Base-by-base conservation (phyloP, 37 sponge, comb jelly and placozoan species). In the Cliona cf. orientalis region DNA sequence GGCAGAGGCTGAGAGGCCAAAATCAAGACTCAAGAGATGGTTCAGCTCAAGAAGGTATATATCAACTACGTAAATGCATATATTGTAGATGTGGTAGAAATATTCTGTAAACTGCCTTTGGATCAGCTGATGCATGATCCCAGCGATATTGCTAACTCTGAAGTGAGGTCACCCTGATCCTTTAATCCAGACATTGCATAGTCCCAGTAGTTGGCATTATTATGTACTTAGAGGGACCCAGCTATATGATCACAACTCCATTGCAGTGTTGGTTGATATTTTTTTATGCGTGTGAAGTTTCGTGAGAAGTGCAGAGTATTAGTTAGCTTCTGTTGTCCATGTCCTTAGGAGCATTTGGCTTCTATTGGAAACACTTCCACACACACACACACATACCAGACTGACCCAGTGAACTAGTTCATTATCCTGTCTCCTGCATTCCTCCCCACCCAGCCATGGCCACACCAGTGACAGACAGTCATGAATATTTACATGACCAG, bases 21-120 rank as follows among this genome's bases (percentile, higher is more conserved):
- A 29, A 21, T 68, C 77, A 45, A 31, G 78, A 26, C 33, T 75
- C 3, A 57, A 69, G 71, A 22, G 78, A 25, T 68, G 68, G 58
- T 84, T 84, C 32, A 57, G 66, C 39, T 58, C 44, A 1, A 40
- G 75, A 63, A 66, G 75, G 84, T 74, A 56, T 17, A 68, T n/a
- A n/a, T n/a, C n/a, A n/a, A n/a, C n/a, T n/a, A n/a, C n/a, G n/a
- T n/a, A n/a, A n/a, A n/a, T n/a, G n/a, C n/a, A n/a, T n/a, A n/a
- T n/a, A n/a, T n/a, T n/a, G n/a, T n/a, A n/a, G n/a, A n/a, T n/a
- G n/a, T n/a, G n/a, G n/a, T n/a, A n/a, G n/a, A n/a, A n/a, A n/a
- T n/a, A n/a, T n/a, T n/a, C n/a, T n/a, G n/a, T n/a, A n/a, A n/a
- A n/a, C n/a, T n/a, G n/a, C n/a, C n/a, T n/a, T n/a, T n/a, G n/a